Percentiles rank a stretch among this genome's conserved stretches.
phyloP scores from a whole-genome alignment of 2,888 invertebrate genomes.

The Laothoe populi region DNA sequence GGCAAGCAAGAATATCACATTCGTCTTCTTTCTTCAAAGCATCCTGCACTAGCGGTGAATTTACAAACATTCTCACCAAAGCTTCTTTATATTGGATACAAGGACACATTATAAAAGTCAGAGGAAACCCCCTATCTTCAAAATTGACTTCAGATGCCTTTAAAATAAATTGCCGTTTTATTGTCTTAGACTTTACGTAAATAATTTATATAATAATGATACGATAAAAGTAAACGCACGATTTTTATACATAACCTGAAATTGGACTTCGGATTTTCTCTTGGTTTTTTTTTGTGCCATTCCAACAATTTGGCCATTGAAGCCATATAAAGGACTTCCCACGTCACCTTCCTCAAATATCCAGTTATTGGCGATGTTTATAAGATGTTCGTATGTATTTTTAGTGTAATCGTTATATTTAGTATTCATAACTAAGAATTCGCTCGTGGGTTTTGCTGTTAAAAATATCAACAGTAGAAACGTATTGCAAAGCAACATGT shows the following conservation, averaged over 20 bases:
- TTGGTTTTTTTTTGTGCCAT: slow-evolving; percentile 65
- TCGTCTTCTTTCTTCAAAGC: slow-evolving; percentile 58
- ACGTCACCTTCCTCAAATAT: slow-evolving; percentile 64
- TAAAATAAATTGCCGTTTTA: slow-evolving; percentile 33
- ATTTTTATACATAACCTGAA: slow-evolving; percentile 12
- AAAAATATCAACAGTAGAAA: not conserved
- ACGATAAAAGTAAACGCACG: not conserved
- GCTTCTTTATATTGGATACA: slow-evolving; percentile 64
- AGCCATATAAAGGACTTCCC: slow-evolving; percentile 59
- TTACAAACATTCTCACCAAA: slow-evolving; percentile 59
- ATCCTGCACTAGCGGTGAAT: slow-evolving; percentile 49
- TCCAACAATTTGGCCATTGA: slow-evolving; percentile 66
- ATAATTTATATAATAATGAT: not conserved
- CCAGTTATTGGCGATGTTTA: slow-evolving; percentile 76
- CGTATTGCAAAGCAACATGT: not conserved
- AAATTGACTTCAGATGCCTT: slow-evolving; percentile 59
- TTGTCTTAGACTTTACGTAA: not conserved
- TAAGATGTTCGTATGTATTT: slow-evolving; percentile 62
- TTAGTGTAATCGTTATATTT: slow-evolving; percentile 73
- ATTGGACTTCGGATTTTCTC: slow-evolving; percentile 68
- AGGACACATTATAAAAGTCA: slow-evolving; percentile 67
- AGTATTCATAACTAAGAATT: slow-evolving; percentile 61
- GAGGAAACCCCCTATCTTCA: slow-evolving; percentile 68
- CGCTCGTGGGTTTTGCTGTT: slow-evolving; percentile 60
- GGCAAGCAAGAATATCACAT: slow-evolving; percentile 57